Evolutionary conservation across 2,888 invertebrate species (phyloP).

Genomic region (Neoascia interrupta): DNA sequence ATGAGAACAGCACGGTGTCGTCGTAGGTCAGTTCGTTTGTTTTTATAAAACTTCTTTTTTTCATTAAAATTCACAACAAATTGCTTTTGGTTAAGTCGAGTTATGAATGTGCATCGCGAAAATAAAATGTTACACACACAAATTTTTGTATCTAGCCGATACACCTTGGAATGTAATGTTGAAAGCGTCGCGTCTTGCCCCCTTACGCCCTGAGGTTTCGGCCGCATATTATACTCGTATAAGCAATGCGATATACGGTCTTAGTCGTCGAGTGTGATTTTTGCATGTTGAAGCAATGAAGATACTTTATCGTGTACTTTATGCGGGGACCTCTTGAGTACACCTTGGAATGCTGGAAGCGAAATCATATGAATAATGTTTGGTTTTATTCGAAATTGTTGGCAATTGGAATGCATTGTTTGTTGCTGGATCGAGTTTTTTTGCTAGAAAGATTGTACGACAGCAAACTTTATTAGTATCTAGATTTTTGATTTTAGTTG

Average conservation of each 20-base stretch:
- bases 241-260: conserved; percentile 18
- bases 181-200: conserved; percentile 44
- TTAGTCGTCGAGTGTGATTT: conserved; percentile 36
- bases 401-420: conserved; percentile 27
- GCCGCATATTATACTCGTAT: conserved; percentile 4
- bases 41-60: conserved; percentile 34
- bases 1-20: conserved; percentile 36
- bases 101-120: conserved; percentile 51
- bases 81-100: conserved; percentile 48
- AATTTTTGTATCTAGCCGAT: conserved; percentile 55
- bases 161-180: conserved; percentile 58
- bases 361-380: conserved; percentile 46
- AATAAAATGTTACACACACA: conserved; percentile 27
- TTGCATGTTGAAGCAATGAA: conserved; percentile 52
- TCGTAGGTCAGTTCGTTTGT: conserved; percentile 66
- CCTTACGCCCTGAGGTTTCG: conserved; percentile 18
- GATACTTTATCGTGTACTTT: conserved; percentile 49
- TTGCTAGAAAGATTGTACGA: too few species aligned
- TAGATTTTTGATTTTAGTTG: too few species aligned
- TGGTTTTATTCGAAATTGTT: conserved; percentile 8
- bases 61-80: conserved; percentile 69
- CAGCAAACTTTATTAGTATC: too few species aligned
- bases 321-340: conserved; percentile 50
- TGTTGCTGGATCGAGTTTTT: not conserved
- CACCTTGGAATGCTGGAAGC: conserved; percentile 66